Base-by-base conservation (phyloP, 2,113 vertebrate genomes). In the Paracanthobrama guichenoti region DNA sequence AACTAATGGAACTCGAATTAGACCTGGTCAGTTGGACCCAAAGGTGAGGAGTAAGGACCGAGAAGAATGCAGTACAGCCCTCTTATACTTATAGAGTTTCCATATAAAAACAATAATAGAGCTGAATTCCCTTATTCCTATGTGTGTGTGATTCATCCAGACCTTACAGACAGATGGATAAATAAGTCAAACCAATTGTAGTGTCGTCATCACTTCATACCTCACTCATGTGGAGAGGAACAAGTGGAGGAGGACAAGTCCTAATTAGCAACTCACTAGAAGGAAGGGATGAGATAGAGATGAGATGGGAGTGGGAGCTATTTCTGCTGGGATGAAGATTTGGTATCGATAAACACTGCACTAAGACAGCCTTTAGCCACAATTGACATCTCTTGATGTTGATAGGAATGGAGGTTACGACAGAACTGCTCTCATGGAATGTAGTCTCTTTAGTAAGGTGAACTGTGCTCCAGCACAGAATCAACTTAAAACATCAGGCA, bases 21-120 rank as follows among this genome's bases (percentile, higher is more conserved):
- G 89, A n/a, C 86, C 85, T 0, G 96, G 95, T 76, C 72, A 18
- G 86, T 81, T 26, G 96, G 96, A 72, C 89, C 86, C 0, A 94
- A 20, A 69, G 96, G 96, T 0, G 75, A 93, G 35, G 81, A 89
- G 9, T n/a, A n/a, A n/a, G 96, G 96, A 5, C 86, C 87, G 1
- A 95, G 39, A n/a, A n/a, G n/a, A n/a, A n/a, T n/a, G n/a, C n/a
- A n/a, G n/a, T n/a, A n/a, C n/a, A n/a, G 5, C 69, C n/a, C 6
- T 6, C 20, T 46, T 46, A 46, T 46, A 35, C 35, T 35, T 35
- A 5, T 39, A 3, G 13, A 12, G 3, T 48, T 62, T 62, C 60
- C 22, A 62, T 62, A 26, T 26, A 35, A 67, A 22, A 57, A 35
- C 14, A 76, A 66, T 64, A 48, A 66, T 50, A 20, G 42, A 80